Conservation (phyloP, 2,888 invertebrate species). For the Cheilosia impressa region DNA sequence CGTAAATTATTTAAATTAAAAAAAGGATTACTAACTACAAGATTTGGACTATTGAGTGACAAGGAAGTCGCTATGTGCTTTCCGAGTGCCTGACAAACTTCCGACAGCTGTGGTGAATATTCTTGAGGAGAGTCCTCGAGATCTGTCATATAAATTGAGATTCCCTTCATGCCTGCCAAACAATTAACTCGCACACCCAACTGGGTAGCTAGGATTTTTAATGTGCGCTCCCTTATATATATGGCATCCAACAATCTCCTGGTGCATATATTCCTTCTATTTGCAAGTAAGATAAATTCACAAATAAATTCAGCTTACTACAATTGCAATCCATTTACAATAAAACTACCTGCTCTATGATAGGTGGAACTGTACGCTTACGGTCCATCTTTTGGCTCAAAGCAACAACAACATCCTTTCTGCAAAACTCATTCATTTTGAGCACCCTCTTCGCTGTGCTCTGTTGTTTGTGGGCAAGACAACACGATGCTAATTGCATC, state of each 20-base stretch:
- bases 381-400: conserved; percentile 1
- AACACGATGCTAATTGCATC: conserved; percentile 54
- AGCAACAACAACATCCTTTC: conserved; percentile 28
- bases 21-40: no score
- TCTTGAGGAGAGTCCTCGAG: no score
- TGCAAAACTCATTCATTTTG: conserved; percentile 5
- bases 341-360: conserved; percentile 16
- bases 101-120: no score
- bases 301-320: conserved; percentile 3
- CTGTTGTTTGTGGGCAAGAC: neutral
- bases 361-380: conserved; percentile 18
- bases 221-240: no score
- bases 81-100: no score
- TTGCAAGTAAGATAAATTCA: conserved; percentile 29
- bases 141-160: no score
- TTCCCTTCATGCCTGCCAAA: no score
- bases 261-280: neutral
- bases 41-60: no score
- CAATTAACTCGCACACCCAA: no score
- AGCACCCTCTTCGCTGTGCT: neutral
- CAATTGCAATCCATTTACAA: conserved; percentile 21
- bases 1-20: no score
- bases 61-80: no score
- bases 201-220: no score
- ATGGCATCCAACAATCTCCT: neutral